These are phyloP conservation scores for Trogon surrucura DNA, from an alignment of 2,113 vertebrate genomes.

Conservation along the genomic window DNA sequence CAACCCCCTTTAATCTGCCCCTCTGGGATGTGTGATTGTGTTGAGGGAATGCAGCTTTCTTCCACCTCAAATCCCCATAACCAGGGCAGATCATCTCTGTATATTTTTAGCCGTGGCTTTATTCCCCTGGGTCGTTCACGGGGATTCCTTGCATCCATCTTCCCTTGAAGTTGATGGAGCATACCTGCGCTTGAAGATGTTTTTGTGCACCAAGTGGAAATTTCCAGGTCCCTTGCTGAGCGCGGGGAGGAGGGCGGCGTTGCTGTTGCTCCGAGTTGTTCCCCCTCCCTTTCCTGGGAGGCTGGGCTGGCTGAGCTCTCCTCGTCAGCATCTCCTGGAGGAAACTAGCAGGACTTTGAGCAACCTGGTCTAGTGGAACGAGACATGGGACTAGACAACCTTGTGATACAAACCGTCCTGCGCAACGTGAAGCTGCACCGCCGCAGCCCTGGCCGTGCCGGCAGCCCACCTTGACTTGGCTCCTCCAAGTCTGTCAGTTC, in stretches of 20 bases:
- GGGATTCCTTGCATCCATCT: not conserved
- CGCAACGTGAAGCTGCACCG: not conserved
- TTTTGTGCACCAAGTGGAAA: not conserved
- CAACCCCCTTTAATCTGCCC: not conserved
- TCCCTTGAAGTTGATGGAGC: not conserved
- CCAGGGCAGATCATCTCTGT: not conserved
- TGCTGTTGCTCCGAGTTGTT: not conserved
- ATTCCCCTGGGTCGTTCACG: rapidly evolving
- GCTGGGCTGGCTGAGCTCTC: not conserved
- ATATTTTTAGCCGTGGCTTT: not conserved
- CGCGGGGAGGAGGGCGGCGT: rapidly evolving
- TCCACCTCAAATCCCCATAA: not conserved
- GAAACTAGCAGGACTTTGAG: not conserved
- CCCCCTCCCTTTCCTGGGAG: not conserved
- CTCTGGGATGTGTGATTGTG: not conserved
- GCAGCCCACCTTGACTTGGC: not conserved
- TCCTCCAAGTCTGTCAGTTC: not conserved
- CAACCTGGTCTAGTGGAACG: too few relatives aligned
- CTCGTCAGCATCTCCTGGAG: not conserved
- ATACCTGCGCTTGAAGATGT: not conserved
- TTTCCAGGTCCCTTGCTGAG: not conserved
- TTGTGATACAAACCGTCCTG: too few relatives aligned
- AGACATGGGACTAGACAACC: too few relatives aligned
- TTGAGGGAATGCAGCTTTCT: not conserved
- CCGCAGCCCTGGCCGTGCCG: not conserved